Percentiles rank a stretch among this genome's conserved stretches.
Evolutionary conservation across 2,888 invertebrate genomes (phyloP).

Genomic region (Aplocera efformata): DNA sequence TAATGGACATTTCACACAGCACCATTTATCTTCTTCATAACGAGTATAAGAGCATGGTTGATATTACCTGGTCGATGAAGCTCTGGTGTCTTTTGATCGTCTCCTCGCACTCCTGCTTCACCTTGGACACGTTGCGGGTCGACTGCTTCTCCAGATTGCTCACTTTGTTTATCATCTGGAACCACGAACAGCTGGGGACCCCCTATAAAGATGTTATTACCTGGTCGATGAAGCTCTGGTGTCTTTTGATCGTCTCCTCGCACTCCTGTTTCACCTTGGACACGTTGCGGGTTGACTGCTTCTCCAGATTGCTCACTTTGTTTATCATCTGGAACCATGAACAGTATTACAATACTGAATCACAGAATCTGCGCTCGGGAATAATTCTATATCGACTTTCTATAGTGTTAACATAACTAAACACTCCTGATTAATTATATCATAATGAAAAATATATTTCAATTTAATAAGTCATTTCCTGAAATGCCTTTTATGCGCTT

Average conservation of each 20-base stretch:
- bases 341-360: too few species aligned
- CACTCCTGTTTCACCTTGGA: constrained; percentile 82
- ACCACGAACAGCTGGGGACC: too few species aligned
- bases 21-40: background rate
- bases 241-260: constrained; percentile 86
- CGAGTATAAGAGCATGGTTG: background rate
- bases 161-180: constrained; percentile 71
- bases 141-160: constrained; percentile 71
- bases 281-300: constrained; percentile 63
- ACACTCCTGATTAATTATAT: too few species aligned
- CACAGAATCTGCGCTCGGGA: too few species aligned
- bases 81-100: constrained; percentile 89
- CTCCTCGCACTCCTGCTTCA: constrained; percentile 84
- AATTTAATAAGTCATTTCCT: too few species aligned
- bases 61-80: constrained; percentile 86
- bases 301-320: constrained; percentile 69
- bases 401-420: too few species aligned
- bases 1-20: background rate
- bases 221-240: constrained; percentile 91
- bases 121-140: constrained; percentile 56
- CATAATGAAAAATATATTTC: too few species aligned
- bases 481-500: too few species aligned
- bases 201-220: constrained; percentile 55
- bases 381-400: too few species aligned
- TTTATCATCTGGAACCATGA: constrained; percentile 58